A percentile compares a stretch with the other conserved stretches of the same genome.
Evolutionary conservation across 2,888 invertebrate species (phyloP).

Genomic region (Hypomecis atomaria): DNA sequence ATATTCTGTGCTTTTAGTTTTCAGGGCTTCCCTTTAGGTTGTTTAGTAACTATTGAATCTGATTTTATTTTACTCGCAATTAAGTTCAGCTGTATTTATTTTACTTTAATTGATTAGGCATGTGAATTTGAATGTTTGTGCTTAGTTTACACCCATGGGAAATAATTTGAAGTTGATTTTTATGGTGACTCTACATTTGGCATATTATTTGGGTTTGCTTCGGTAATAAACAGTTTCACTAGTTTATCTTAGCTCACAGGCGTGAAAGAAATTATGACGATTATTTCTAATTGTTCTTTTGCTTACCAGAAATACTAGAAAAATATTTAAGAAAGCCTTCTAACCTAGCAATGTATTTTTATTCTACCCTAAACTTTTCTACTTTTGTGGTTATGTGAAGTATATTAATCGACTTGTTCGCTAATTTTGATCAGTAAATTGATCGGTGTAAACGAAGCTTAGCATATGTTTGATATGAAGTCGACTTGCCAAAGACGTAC

Average conservation of each 20-base stretch:
- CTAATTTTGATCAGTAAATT: conserved; percentile 6
- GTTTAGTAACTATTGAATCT: conserved; percentile 34
- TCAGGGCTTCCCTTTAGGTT: conserved; percentile 8
- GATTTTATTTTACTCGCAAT: conserved; percentile 34
- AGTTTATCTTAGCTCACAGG: too few relatives aligned
- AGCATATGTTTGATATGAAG: conserved; percentile 48
- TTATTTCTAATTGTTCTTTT: too few relatives aligned
- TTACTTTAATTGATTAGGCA: conserved; percentile 24
- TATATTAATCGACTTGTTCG: neutral
- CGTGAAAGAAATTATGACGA: too few relatives aligned
- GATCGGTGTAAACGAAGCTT: conserved; percentile 26
- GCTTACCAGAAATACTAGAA: too few relatives aligned
- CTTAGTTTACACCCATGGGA: conserved; percentile 11
- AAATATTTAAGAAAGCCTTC: neutral
- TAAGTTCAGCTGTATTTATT: conserved; percentile 41
- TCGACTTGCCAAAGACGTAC: conserved; percentile 72
- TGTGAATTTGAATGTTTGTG: conserved; percentile 11
- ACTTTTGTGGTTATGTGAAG: neutral
- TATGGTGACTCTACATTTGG: too few relatives aligned
- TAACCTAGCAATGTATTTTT: neutral
- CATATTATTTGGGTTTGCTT: too few relatives aligned
- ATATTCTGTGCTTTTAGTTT: conserved; percentile 8
- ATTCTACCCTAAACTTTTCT: neutral
- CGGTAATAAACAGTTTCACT: too few relatives aligned
- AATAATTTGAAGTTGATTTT: neutral